Percentiles rank a stretch among this genome's conserved stretches.
These are phyloP conservation scores for Vombatus ursinus DNA, from an alignment of 2,113 vertebrate genomes.

Conservation along the genomic window DNA sequence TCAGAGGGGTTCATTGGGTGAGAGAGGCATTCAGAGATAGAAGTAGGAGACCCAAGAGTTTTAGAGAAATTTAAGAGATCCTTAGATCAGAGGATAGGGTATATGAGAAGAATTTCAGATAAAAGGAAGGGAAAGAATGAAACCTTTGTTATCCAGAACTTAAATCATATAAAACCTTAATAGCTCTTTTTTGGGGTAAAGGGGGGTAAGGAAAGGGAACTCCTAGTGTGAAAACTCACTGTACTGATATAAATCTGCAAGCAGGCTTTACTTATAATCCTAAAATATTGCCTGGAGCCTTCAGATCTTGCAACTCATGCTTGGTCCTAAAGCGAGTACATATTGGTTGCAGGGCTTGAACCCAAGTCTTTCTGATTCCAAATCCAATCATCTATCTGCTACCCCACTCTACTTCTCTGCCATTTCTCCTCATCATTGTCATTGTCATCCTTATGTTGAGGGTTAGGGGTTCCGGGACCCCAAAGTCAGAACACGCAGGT, in stretches of 20 bases:
- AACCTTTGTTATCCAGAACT: not conserved
- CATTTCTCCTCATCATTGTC: not conserved
- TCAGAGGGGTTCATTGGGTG: not conserved
- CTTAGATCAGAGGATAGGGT: not conserved
- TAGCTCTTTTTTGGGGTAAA: not conserved
- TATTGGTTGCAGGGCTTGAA: not conserved
- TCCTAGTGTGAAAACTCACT: not conserved
- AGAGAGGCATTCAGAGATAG: not conserved
- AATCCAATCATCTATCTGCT: not conserved
- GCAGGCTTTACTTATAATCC: not conserved
- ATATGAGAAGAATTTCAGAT: not conserved
- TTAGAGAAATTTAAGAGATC: not conserved
- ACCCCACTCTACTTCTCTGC: not conserved
- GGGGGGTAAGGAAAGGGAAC: not conserved
- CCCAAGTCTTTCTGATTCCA: not conserved
- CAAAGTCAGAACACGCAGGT: too few relatives aligned
- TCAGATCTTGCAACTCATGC: not conserved
- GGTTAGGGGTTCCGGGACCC: too few relatives aligned
- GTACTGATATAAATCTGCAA: not conserved
- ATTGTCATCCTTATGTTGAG: not conserved
- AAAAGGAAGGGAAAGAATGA: not conserved
- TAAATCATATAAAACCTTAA: not conserved
- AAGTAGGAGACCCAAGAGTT: not conserved
- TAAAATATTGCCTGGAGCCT: not conserved
- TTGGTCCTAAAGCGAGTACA: not conserved